These are phyloP conservation scores for Enteromius trimaculatus DNA, from an alignment of 2,797 vertebrate genomes.

Conservation along the genomic window DNA sequence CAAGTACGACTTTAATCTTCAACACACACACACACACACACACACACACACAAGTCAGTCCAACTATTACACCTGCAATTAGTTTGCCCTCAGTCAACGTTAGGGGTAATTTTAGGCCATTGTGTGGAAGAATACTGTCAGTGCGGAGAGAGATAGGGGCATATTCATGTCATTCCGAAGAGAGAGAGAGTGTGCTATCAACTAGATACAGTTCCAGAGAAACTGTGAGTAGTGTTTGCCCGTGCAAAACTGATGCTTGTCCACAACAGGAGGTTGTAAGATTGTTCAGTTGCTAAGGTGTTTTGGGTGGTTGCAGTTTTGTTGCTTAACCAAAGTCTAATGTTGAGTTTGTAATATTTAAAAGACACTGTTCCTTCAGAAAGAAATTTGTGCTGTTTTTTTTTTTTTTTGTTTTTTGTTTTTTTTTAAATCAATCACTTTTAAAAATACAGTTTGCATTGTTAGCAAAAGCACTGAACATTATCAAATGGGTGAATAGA, in stretches of 20 bases:
- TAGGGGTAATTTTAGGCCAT: slow-evolving; percentile 49
- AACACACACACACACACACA: slow-evolving; percentile 45
- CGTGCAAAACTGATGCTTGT: slow-evolving; percentile 24
- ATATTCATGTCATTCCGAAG: slow-evolving; percentile 49
- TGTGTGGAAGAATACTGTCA: slow-evolving; percentile 51
- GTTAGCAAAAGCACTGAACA: too few species aligned
- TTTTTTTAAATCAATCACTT: too few species aligned
- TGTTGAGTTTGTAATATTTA: not conserved
- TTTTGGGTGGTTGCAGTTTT: not conserved
- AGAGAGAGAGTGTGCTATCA: slow-evolving; percentile 26
- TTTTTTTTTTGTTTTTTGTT: too few species aligned
- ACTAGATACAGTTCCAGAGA: slow-evolving; percentile 35
- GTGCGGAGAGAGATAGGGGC: slow-evolving; percentile 43
- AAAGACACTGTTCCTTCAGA: not conserved
- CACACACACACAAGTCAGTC: slow-evolving; percentile 62
- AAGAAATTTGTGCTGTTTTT: not conserved
- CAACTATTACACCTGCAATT: slow-evolving; percentile 75
- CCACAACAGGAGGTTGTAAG: not conserved
- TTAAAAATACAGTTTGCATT: too few species aligned
- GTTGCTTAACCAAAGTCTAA: not conserved
- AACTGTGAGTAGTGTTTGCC: slow-evolving; percentile 41
- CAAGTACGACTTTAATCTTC: slow-evolving; percentile 57
- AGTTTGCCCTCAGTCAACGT: slow-evolving; percentile 61
- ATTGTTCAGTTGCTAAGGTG: not conserved
- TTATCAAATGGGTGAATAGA: too few species aligned